Evolutionary conservation across 2,113 vertebrate species (phyloP).

Genomic region (Aramus guarauna): DNA sequence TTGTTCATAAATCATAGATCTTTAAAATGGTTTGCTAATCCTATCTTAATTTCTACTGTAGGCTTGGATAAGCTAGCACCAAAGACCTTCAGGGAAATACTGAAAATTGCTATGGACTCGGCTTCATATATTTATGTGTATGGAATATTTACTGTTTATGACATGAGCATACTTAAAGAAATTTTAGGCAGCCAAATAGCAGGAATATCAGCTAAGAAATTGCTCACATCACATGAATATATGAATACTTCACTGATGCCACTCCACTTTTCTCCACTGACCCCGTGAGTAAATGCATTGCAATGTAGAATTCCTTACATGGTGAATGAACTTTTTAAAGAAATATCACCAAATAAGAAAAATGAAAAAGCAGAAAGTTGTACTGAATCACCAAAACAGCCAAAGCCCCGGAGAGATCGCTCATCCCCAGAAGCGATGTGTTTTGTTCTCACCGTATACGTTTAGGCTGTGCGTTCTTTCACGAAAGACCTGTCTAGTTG

Average conservation of each 20-base stretch:
- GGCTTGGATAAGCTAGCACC: not conserved
- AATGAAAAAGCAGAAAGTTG: not conserved
- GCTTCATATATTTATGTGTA: not conserved
- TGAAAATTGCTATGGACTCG: not conserved
- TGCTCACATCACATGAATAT: rapidly evolving
- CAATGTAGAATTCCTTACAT: not conserved
- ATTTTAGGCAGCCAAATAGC: not conserved
- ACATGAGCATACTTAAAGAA: not conserved
- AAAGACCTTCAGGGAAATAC: not conserved
- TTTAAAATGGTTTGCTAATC: not conserved
- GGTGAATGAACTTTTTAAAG: not conserved
- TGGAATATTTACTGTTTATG: not conserved
- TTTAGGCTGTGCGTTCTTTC: not conserved
- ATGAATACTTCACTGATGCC: not conserved
- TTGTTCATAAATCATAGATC: not conserved
- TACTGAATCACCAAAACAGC: not conserved
- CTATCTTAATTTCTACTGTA: not conserved
- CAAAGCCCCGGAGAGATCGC: not conserved
- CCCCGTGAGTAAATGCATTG: rapidly evolving
- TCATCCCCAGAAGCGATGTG: not conserved
- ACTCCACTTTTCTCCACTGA: not conserved
- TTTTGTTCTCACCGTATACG: not conserved
- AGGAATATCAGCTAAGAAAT: not conserved
- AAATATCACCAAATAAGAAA: not conserved
- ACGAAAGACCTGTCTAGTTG: not conserved